Conservation (phyloP, 2,888 invertebrate genomes). For the Acanthacorydalis orientalis region DNA sequence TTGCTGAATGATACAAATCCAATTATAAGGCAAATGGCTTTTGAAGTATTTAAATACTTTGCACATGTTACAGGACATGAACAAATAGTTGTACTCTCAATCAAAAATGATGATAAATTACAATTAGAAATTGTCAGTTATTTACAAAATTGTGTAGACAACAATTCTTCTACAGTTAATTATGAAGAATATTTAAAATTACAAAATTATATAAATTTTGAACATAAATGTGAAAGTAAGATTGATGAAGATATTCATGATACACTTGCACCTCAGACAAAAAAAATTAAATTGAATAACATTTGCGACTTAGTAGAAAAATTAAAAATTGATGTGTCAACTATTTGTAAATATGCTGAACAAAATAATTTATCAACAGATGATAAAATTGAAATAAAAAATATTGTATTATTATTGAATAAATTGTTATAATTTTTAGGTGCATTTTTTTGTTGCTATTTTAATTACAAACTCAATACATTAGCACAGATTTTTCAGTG, state of each 20-base stretch:
- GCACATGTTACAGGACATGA: slow-evolving; percentile 6
- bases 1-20: slow-evolving; percentile 9
- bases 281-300: not conserved
- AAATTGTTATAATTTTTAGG: too few species aligned
- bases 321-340: not conserved
- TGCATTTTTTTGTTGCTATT: too few species aligned
- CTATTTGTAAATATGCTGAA: not conserved
- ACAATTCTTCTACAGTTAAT: not conserved
- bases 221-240: not conserved
- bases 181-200: slow-evolving; percentile 1
- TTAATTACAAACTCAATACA: too few species aligned
- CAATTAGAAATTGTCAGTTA: slow-evolving; percentile 1
- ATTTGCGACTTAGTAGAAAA: not conserved
- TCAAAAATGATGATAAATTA: slow-evolving; percentile 6
- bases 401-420: too few species aligned
- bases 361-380: not conserved
- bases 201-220: not conserved
- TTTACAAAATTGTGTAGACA: not conserved
- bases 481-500: too few species aligned
- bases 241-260: not conserved
- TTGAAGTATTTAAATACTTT: slow-evolving; percentile 9
- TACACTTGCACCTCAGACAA: not conserved
- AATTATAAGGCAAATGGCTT: slow-evolving; percentile 8
- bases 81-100: slow-evolving; percentile 4
- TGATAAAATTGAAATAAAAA: not conserved